Evolutionary conservation across 2,888 invertebrate species (phyloP), one percentile per base, ranked within the genome.

Genomic region (Microctonus hyperodae): DNA sequence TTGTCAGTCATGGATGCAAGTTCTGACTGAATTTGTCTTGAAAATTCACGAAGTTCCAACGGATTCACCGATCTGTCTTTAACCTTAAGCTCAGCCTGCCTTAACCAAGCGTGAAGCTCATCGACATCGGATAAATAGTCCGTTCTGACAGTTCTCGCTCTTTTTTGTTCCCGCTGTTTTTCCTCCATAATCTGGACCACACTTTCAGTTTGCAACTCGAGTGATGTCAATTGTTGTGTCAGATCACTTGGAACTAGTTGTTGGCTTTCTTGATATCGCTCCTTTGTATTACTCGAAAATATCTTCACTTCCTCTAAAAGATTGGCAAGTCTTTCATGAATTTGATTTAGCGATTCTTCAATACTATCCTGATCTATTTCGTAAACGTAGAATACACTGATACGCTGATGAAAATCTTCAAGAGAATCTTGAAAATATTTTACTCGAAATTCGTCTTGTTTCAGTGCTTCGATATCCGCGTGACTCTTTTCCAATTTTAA

Each of bases 91-190:
- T 96, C 96, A 9, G 95, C 92, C 63, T 91, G 90, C 74, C 92
- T 89, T 69, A 96, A 87, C 96, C 96, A 96, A 66, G 88, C 87
- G 80, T 92, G 92, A 25, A 96, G 89, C 72, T 90, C 90, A 73
- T 94, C 94, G 28, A 93, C 91, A 78, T 93, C 94, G 28, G 87
- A 86, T 56, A 90, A 85, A 84, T 95, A 96, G 74, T 96, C 95
- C 60, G 90, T 88, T 66, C 95, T 89, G 67, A 92, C 88, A 16
- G 93, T 93, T 77, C 91, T 90, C 25, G 95, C 96, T 72, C 94
- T 90, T 83, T 94, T 94, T 85, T 93, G 92, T 83, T 95, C 94
- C 81, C 93, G 89, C 79, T 92, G 91, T 84, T 94, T 94, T 79
- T 94, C 93, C 80, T 95, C 95, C 92, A 96, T 93, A 59, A 90